Percentiles rank a stretch among this genome's conserved stretches.
Conservation (phyloP, 2,797 vertebrate genomes). For the Bradypodion ventrale region DNA sequence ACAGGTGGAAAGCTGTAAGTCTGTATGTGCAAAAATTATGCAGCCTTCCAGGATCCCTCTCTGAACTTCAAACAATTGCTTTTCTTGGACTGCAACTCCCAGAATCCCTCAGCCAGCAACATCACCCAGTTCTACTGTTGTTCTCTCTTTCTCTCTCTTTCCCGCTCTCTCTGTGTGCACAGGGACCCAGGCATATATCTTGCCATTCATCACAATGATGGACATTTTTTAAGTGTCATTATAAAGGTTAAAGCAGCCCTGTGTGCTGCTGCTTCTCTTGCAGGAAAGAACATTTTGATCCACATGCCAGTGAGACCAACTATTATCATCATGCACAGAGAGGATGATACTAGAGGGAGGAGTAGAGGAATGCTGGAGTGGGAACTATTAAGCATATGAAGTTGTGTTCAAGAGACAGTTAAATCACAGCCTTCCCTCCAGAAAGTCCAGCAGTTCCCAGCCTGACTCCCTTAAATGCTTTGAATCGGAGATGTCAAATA, state of each 20-base stretch:
- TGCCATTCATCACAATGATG: not conserved
- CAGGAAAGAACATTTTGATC: not conserved
- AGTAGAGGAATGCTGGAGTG: not conserved
- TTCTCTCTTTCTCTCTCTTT: not conserved
- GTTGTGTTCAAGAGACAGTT: not conserved
- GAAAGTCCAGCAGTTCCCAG: not conserved
- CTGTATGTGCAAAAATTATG: too few relatives aligned
- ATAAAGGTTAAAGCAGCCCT: conserved; percentile 17
- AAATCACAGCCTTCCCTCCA: not conserved
- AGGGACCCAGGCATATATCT: not conserved
- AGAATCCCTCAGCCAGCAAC: too few relatives aligned
- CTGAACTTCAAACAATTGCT: too few relatives aligned
- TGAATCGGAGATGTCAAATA: not conserved
- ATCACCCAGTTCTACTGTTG: too few relatives aligned
- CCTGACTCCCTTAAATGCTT: not conserved
- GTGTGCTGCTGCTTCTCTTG: not conserved
- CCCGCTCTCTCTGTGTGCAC: too few relatives aligned
- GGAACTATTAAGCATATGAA: not conserved
- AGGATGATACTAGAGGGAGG: not conserved
- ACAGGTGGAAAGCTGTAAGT: too few relatives aligned
- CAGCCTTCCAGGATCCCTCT: too few relatives aligned
- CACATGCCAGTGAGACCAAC: not conserved
- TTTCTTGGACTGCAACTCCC: too few relatives aligned
- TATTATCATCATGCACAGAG: conserved; percentile 15
- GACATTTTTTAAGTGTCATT: not conserved